phyloP scores from a whole-genome alignment of 2,113 vertebrate species.

The Carlito syrichta region DNA sequence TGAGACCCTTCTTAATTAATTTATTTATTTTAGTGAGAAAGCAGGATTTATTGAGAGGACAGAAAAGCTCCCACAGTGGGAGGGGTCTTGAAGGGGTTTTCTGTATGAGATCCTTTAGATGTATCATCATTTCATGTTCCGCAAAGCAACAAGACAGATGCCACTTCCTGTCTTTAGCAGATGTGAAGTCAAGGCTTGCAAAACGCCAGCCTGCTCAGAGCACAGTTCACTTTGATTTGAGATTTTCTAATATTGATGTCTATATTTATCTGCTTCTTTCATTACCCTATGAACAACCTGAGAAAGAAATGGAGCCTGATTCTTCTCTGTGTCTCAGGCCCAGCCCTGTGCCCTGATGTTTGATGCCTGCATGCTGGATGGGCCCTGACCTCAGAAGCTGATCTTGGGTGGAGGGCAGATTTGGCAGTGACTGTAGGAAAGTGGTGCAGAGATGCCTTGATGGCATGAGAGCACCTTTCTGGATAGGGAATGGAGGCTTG shows the following conservation, averaged over 20 bases:
- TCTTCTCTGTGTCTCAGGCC: background rate
- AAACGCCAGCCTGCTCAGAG: background rate
- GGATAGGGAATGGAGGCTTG: background rate
- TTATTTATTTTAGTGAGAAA: no score
- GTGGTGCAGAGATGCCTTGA: background rate
- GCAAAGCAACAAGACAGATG: background rate
- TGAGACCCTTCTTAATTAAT: background rate
- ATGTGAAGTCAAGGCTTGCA: background rate
- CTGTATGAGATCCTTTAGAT: no score
- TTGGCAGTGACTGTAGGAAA: background rate
- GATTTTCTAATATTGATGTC: background rate
- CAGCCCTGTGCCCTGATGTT: background rate
- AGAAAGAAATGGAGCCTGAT: background rate
- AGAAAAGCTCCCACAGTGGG: no score
- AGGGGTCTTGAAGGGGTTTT: no score
- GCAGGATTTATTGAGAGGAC: no score
- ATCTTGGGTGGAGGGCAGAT: background rate
- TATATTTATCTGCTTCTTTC: background rate
- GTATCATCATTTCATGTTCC: background rate
- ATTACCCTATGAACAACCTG: background rate
- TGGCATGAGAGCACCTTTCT: background rate
- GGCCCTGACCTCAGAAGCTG: background rate
- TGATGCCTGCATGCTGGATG: no score
- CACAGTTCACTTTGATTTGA: background rate
- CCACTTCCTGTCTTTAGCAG: background rate